Evolutionary conservation across 1,140 invertebrate genomes (phyloP), one percentile per base, ranked within the genome.

Genomic region (Bemisia tabaci): DNA sequence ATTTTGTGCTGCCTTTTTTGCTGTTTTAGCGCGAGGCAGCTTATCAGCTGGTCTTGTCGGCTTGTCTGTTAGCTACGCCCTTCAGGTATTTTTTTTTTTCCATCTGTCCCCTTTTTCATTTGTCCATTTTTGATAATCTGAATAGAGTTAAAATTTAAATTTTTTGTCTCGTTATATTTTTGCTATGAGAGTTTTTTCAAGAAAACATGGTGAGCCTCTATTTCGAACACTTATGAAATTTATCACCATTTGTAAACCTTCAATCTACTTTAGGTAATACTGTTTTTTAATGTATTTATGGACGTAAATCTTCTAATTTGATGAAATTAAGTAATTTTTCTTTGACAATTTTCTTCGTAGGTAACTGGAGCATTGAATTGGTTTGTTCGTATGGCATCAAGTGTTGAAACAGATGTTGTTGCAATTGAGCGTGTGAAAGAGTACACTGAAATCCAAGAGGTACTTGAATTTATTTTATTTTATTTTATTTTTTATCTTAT

Each of bases 381-480:
- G 94, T 79, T 97, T 68, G 95, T 98, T 2, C 82, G 95, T 67
- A 97, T 97, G 93, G 92, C 91, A 0, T 92, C 92, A 2, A 94
- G 97, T 72, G 87, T 98, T 33, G 95, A 98, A 81, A 96, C 94
- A 0, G 97, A 98, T 75, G 97, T 98, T 69, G 95, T 98, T 0
- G 92, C 94, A 22, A 94, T 98, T 1, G 96, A 98, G 78, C 85
- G 96, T 77, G 94, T 98, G 69, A 94, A 94, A 75, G 95, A 98
- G 74, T 98, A 98, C 74, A 86, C 89, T 0, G 91, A 96, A 76
- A 90, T 90, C 0, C 79, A 83, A 65, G 84, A 86, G 74, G 83
- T 82, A 70, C 67, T 2, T 39, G 22, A 22, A 22, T 61, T 5
- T 61, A n/a, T n/a, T n/a, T n/a, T n/a, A n/a, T n/a, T n/a, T n/a